Conservation (phyloP, 2,797 vertebrate genomes). For the Lagocephalus sceleratus region DNA sequence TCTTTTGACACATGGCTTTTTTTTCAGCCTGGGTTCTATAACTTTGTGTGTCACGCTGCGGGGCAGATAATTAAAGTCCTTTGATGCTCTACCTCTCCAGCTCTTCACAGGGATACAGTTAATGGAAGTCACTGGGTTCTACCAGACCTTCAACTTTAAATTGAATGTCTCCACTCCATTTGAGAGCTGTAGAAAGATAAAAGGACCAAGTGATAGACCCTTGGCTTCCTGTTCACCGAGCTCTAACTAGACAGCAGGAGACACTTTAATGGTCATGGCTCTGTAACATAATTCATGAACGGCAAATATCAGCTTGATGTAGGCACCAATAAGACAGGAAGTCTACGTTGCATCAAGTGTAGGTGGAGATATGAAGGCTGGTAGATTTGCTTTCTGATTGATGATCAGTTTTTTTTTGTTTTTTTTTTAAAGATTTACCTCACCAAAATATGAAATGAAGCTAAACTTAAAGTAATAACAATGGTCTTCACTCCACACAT, state of each 20-base stretch:
- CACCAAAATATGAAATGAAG: background rate
- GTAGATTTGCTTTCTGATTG: too few species aligned
- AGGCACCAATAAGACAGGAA: constrained; percentile 29
- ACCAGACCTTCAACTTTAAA: constrained; percentile 61
- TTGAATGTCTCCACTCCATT: constrained; percentile 67
- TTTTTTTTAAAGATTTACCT: too few species aligned
- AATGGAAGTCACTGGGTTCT: constrained; percentile 61
- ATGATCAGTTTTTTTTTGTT: too few species aligned
- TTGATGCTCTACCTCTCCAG: constrained; percentile 51
- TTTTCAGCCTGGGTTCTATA: constrained; percentile 23
- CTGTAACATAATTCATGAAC: constrained; percentile 40
- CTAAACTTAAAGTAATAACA: background rate
- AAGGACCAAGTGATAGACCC: constrained; percentile 56
- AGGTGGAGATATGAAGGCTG: background rate
- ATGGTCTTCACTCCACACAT: constrained; percentile 6
- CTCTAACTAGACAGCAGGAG: constrained; percentile 50
- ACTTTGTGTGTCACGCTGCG: constrained; percentile 40
- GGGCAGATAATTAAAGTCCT: constrained; percentile 63
- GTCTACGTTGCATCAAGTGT: constrained; percentile 5
- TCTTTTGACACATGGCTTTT: constrained; percentile 9
- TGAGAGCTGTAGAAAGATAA: constrained; percentile 57
- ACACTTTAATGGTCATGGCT: constrained; percentile 45
- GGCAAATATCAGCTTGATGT: constrained; percentile 33
- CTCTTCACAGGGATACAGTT: constrained; percentile 56
- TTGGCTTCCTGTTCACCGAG: constrained; percentile 47